A percentile compares a stretch with the other conserved stretches of the same genome.
Evolutionary conservation across 2,888 invertebrate genomes (phyloP).

Genomic region (Heliconius sara): DNA sequence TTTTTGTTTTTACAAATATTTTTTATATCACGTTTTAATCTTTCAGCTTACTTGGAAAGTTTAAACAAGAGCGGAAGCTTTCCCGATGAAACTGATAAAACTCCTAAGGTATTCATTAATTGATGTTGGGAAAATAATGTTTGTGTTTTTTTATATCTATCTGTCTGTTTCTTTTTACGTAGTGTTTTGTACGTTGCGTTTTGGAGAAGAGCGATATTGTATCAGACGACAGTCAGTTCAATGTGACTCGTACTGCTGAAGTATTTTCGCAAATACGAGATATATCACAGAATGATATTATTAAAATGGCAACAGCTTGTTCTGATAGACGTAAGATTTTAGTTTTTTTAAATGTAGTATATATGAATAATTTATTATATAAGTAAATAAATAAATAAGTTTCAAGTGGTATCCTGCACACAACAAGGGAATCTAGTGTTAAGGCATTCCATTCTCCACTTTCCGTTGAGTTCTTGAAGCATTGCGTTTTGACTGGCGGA

Average conservation of each 20-base stretch:
- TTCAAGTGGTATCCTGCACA: too few relatives aligned
- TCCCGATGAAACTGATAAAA: conserved; percentile 82
- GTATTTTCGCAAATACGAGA: conserved; percentile 62
- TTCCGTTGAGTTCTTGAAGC: too few relatives aligned
- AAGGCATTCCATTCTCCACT: too few relatives aligned
- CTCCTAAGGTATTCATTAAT: conserved; percentile 76
- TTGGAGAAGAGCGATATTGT: conserved; percentile 76
- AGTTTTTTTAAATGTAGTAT: background rate
- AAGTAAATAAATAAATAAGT: too few relatives aligned
- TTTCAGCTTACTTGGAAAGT: conserved; percentile 74
- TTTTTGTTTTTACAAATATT: too few relatives aligned
- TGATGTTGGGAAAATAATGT: too few relatives aligned
- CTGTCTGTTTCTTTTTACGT: background rate
- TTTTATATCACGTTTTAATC: background rate
- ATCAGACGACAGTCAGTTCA: conserved; percentile 71
- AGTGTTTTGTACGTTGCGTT: conserved; percentile 84
- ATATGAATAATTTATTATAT: too few relatives aligned
- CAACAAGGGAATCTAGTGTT: too few relatives aligned
- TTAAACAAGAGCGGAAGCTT: conserved; percentile 83
- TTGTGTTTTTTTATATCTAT: background rate
- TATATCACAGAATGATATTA: conserved; percentile 56
- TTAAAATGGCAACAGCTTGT: conserved; percentile 64
- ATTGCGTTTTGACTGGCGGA: too few relatives aligned
- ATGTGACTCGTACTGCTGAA: conserved; percentile 66
- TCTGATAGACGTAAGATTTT: conserved; percentile 63